A percentile compares a stretch with the other conserved stretches of the same genome.
These are phyloP conservation scores for Toxostoma redivivum DNA, from an alignment of 2,113 vertebrate genomes.

Conservation along the genomic window DNA sequence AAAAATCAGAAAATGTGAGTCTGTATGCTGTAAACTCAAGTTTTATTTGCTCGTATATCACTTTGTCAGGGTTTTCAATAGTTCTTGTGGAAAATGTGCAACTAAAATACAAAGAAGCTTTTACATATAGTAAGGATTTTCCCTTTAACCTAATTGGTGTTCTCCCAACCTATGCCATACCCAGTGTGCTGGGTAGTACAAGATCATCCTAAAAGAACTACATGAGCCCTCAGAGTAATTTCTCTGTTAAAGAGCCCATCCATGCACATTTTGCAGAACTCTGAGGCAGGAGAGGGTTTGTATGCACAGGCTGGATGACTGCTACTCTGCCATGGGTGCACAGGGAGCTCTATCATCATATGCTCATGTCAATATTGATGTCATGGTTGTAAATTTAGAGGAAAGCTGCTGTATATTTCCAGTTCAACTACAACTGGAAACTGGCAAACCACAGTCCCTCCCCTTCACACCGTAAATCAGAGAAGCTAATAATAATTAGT, in stretches of 20 bases:
- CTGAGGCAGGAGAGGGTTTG: rapidly evolving
- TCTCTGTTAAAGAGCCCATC: neutral
- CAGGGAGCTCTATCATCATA: neutral
- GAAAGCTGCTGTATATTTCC: neutral
- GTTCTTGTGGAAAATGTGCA: slow-evolving; percentile 24
- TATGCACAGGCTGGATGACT: neutral
- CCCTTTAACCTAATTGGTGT: neutral
- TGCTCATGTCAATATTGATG: neutral
- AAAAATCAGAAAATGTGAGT: neutral
- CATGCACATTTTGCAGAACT: neutral
- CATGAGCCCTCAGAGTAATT: neutral
- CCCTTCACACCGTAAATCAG: neutral
- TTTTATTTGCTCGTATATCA: slow-evolving; percentile 47
- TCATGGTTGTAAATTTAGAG: neutral
- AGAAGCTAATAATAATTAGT: neutral
- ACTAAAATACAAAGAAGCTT: neutral
- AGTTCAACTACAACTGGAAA: neutral
- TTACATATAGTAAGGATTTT: neutral
- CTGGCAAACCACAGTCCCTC: neutral
- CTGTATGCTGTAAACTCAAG: neutral
- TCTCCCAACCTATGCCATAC: neutral
- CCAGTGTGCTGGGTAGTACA: neutral
- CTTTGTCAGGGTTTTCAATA: slow-evolving; percentile 21
- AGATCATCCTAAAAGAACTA: neutral
- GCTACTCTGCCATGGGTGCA: neutral